Percentiles rank a stretch among this genome's conserved stretches.
Evolutionary conservation across 2,797 vertebrate genomes (phyloP).

Genomic region (Uromys caudimaculatus): DNA sequence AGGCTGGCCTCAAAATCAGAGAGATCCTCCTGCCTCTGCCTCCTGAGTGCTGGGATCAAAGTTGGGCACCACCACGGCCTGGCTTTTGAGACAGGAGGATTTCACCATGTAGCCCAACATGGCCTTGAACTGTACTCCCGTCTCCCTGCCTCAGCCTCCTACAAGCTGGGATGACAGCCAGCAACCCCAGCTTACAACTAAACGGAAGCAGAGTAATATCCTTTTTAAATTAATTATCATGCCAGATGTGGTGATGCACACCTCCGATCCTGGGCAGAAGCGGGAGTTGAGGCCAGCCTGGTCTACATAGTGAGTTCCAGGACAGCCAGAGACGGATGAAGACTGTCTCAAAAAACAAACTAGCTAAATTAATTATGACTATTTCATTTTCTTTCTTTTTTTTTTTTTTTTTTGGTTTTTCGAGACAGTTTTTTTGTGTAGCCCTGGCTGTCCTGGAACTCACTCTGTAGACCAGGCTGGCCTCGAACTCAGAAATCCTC

Average conservation of each 20-base stretch:
- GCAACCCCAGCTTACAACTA: not conserved
- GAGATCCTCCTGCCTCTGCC: not conserved
- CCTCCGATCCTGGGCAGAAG: not conserved
- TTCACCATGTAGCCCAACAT: not conserved
- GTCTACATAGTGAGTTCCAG: not conserved
- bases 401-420: no score
- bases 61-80: accelerated
- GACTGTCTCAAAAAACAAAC: not conserved
- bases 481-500: no score
- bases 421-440: no score
- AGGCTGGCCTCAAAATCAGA: not conserved
- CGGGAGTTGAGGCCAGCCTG: not conserved
- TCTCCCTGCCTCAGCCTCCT: not conserved
- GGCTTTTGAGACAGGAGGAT: not conserved
- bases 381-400: not conserved
- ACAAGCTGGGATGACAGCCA: not conserved
- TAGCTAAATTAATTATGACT: not conserved
- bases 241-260: not conserved
- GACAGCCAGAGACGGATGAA: not conserved
- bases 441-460: no score
- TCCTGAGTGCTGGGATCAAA: not conserved
- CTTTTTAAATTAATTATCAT: not conserved
- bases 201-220: no score
- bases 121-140: not conserved
- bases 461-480: no score